These are phyloP conservation scores for Sebastes alutus DNA, from an alignment of 2,797 vertebrate genomes.

Conservation along the genomic window DNA sequence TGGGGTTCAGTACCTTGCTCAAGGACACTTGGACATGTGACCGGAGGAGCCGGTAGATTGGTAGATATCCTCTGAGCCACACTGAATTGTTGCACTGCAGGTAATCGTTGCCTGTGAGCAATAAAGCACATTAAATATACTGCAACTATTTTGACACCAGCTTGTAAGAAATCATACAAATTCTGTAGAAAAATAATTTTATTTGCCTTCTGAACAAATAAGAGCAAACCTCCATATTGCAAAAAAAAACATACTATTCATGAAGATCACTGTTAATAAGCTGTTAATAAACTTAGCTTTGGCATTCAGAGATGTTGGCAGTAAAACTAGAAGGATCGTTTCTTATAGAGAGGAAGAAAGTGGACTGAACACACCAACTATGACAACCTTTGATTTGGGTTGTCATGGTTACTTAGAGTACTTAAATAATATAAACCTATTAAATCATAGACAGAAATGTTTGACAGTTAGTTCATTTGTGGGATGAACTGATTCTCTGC, in stretches of 20 bases:
- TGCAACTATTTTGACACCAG: background rate
- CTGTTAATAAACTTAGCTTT: background rate
- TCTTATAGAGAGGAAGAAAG: background rate
- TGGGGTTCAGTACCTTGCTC: no score
- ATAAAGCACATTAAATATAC: background rate
- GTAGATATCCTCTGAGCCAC: background rate
- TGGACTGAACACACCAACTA: background rate
- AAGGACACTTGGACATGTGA: no score
- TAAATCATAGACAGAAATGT: background rate
- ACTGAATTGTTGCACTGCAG: background rate
- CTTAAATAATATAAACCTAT: background rate
- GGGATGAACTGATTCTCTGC: background rate
- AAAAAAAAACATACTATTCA: background rate
- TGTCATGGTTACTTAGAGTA: background rate
- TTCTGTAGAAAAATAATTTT: slow-evolving; percentile 30
- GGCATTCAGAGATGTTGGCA: background rate
- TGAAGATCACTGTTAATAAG: background rate
- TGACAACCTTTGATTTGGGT: background rate
- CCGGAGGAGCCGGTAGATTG: no score
- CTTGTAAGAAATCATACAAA: background rate
- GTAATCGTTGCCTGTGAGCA: background rate
- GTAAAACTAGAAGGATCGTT: background rate
- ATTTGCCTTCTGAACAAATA: slow-evolving; percentile 8
- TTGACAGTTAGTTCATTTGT: background rate
- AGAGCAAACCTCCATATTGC: background rate